These are phyloP conservation scores for Graptemys geographica DNA, from an alignment of 2,797 vertebrate species.

Conservation along the genomic window DNA sequence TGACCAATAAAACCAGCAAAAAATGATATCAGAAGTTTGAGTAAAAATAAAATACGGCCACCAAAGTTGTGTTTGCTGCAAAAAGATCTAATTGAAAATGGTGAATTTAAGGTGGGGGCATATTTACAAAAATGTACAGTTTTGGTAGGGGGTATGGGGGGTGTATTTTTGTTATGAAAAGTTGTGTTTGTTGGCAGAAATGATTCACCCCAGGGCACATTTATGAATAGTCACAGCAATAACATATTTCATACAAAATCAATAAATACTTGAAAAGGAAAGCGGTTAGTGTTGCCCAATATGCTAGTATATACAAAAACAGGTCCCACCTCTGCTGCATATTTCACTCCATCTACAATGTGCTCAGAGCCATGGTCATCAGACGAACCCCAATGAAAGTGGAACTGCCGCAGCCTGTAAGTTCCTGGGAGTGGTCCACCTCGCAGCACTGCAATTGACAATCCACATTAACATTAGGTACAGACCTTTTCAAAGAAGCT, in stretches of 20 bases:
- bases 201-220: accelerated
- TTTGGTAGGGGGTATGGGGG: not conserved
- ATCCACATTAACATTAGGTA: not conserved
- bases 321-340: slow-evolving; percentile 89
- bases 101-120: not conserved
- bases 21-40: not conserved
- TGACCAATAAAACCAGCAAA: not conserved
- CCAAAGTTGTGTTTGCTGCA: not conserved
- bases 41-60: not conserved
- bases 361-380: slow-evolving; percentile 94
- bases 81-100: not conserved
- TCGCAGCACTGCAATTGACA: slow-evolving; percentile 85
- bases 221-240: not conserved
- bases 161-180: not conserved
- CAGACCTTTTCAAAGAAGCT: not conserved
- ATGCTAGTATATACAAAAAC: accelerated
- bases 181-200: not conserved
- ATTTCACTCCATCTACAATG: slow-evolving; percentile 87
- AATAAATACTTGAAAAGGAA: not conserved
- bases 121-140: not conserved
- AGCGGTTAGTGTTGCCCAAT: not conserved
- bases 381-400: slow-evolving; percentile 93
- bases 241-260: not conserved
- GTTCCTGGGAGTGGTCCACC: slow-evolving; percentile 88
- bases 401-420: slow-evolving; percentile 95